Evolutionary conservation across 2,888 invertebrate species (phyloP), one percentile per base, ranked within the genome.

Genomic region (Lathronympha strigana): DNA sequence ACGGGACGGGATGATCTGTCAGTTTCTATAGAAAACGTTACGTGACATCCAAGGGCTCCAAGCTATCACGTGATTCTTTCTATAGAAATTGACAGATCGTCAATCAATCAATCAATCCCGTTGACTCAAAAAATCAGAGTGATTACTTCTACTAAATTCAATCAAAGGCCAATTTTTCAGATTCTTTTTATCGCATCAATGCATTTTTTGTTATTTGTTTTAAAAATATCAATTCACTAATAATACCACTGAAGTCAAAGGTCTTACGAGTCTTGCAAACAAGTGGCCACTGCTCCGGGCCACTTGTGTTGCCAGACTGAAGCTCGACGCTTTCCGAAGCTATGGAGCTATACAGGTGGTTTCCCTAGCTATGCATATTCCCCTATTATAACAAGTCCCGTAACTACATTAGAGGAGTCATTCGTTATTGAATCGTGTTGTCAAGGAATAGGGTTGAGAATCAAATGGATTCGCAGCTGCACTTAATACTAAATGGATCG

Each of bases 251-350:
- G 17, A 40, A 40, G 9, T 8, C 40, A 17, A 40, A 40, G 15
- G 2, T 17, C 9, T 19, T 40, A 17, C 15, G 40, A 40, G 40
- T 40, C 40, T 17, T 40, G 40, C 40, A 40, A 40, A 40, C 40
- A 40, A 40, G 40, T 40, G 40, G 40, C 40, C 40, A n/a, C 36
- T 5, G 9, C 2, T 17, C 17, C 17, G 40, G 40, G 40, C 40
- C 40, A 40, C 40, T 40, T 40, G 40, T 40, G 6, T 15, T 40
- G 40, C 40, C 40, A 8, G 40, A 40, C 40, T 40, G 40, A 40
- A n/a, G 40, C 5, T 40, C 17, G 6, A 6, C n/a, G 40, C 17
- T 17, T 17, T n/a, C n/a, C n/a, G 8, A 40, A 40, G 40, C 40
- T 40, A 17, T 17, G 40, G 9, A 4, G 33, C 15, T 40, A 15